These are phyloP conservation scores for Steatocranus sp. DNA, from an alignment of 2,797 vertebrate genomes.

Conservation along the genomic window DNA sequence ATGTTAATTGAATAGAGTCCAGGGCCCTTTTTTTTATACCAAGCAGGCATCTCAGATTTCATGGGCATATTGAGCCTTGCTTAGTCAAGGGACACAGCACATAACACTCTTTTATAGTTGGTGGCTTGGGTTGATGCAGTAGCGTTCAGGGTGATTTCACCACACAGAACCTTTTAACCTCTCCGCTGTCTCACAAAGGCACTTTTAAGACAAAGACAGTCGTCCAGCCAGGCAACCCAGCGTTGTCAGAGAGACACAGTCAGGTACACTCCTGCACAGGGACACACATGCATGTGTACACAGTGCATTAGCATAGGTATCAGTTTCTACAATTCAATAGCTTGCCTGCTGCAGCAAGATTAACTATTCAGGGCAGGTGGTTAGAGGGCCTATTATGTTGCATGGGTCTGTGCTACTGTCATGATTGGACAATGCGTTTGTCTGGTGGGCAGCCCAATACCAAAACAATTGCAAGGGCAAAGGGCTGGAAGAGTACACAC, in stretches of 20 bases:
- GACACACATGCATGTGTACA: slow-evolving; percentile 30
- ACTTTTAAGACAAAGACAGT: slow-evolving; percentile 48
- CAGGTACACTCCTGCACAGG: slow-evolving; percentile 3
- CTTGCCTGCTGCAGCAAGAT: slow-evolving; percentile 73
- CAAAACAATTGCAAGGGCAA: slow-evolving; percentile 70
- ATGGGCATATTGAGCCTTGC: slow-evolving; percentile 8
- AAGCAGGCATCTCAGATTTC: slow-evolving; percentile 51
- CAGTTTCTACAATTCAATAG: slow-evolving; percentile 79
- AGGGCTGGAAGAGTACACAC: slow-evolving; percentile 63
- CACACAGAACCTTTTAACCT: slow-evolving; percentile 55
- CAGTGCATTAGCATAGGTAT: slow-evolving; percentile 70
- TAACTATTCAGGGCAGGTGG: slow-evolving; percentile 80
- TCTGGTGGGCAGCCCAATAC: slow-evolving; percentile 62
- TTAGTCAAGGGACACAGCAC: slow-evolving; percentile 9
- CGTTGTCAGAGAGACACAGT: slow-evolving; percentile 33
- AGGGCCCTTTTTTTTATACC: slow-evolving; percentile 45
- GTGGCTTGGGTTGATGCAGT: slow-evolving; percentile 12
- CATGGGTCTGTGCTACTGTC: slow-evolving; percentile 65
- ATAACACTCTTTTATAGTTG: not conserved
- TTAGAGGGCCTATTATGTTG: slow-evolving; percentile 78
- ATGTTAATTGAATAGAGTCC: slow-evolving; percentile 58
- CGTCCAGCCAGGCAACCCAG: slow-evolving; percentile 17
- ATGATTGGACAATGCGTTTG: slow-evolving; percentile 69
- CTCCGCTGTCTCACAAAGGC: slow-evolving; percentile 37
- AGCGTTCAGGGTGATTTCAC: slow-evolving; percentile 24